A percentile compares a stretch with the other conserved stretches of the same genome.
These are phyloP conservation scores for Argyrosomus regius DNA, from an alignment of 2,797 vertebrate genomes.

Conservation along the genomic window DNA sequence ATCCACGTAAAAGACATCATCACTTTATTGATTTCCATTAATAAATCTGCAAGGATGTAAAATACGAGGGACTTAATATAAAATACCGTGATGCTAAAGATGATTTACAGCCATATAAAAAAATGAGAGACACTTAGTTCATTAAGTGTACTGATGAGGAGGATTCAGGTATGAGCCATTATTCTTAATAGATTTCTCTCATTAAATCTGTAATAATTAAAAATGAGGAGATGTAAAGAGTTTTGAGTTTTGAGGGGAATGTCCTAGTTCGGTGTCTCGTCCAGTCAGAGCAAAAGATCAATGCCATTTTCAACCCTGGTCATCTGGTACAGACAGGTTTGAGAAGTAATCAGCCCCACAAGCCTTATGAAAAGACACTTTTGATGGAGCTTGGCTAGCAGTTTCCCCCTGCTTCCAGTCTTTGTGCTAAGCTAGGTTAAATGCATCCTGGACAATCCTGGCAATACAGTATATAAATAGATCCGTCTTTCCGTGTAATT, in stretches of 20 bases:
- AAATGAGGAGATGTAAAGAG: slow-evolving; percentile 23
- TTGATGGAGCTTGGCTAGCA: too few species aligned
- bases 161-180: slow-evolving; percentile 37
- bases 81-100: slow-evolving; percentile 39
- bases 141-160: slow-evolving; percentile 50
- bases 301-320: not conserved
- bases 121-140: slow-evolving; percentile 56
- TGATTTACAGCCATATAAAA: slow-evolving; percentile 48
- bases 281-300: not conserved
- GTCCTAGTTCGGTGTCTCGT: not conserved
- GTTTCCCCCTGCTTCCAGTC: not conserved
- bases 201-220: slow-evolving; percentile 40
- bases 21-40: slow-evolving; percentile 38
- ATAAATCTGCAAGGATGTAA: slow-evolving; percentile 44
- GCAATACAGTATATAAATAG: not conserved
- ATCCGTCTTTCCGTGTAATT: not conserved
- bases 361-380: too few species aligned
- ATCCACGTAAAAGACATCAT: slow-evolving; percentile 21
- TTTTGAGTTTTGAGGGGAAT: not conserved
- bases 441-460: not conserved
- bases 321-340: not conserved
- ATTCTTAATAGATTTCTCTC: slow-evolving; percentile 35
- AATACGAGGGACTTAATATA: slow-evolving; percentile 32
- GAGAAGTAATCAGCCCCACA: not conserved
- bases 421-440: not conserved